phyloP scores from a whole-genome alignment of 2,797 vertebrate genomes.

The Momotus momota region DNA sequence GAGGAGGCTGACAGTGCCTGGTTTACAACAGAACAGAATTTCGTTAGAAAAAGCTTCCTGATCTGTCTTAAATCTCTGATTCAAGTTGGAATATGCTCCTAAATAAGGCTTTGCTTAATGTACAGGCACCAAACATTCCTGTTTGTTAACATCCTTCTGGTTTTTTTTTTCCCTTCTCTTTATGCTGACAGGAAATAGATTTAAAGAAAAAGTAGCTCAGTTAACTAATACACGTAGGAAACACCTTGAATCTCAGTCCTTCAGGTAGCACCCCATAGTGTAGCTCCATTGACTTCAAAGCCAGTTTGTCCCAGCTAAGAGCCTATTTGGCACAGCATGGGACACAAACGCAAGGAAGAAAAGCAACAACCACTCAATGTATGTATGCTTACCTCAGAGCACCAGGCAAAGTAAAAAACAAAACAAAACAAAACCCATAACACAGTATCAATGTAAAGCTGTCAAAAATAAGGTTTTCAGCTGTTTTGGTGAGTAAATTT shows the following conservation, averaged over 20 bases:
- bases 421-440: not conserved
- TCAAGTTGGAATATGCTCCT: not conserved
- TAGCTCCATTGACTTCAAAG: not conserved
- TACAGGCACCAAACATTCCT: not conserved
- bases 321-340: not conserved
- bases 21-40: not conserved
- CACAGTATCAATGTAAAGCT: not conserved
- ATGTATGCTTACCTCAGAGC: not conserved
- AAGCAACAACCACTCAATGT: not conserved
- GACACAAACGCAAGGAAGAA: not conserved
- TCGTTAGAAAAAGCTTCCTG: not conserved
- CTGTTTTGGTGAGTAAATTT: not conserved
- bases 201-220: not conserved
- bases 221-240: not conserved
- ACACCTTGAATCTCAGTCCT: not conserved
- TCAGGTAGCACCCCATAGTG: not conserved
- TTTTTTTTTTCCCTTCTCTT: not conserved
- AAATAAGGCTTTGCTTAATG: not conserved
- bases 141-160: not conserved
- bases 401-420: not conserved
- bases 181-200: not conserved
- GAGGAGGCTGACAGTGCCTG: not conserved
- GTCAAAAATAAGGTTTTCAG: not conserved
- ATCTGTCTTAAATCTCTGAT: not conserved
- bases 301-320: not conserved